Base-by-base conservation (phyloP, 35 echinoderm and acorn worm species). In the Ptychodera flava region DNA sequence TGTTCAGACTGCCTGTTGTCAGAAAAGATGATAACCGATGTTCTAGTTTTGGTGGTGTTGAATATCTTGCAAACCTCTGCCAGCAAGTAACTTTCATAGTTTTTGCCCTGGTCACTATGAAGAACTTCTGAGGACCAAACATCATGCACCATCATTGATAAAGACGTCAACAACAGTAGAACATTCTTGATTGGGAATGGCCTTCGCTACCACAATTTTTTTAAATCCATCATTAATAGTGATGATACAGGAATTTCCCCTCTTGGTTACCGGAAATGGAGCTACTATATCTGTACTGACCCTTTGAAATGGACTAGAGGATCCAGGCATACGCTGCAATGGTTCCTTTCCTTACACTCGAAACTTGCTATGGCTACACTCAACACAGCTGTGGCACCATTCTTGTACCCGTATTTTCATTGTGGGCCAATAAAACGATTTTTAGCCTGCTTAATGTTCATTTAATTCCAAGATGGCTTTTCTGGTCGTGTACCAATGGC, bases 71-170 rank as follows among this genome's bases (percentile, higher is more conserved):
- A 90, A 37, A 90, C 76, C 30, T 90, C 88, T 0, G 36, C 0
- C 77, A 90, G 35, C 0, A 90, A 81, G 16, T 29, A 38, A 1
- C 81, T 33, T 77, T 90, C 88, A 35, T 84, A 90, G 35, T 90
- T 90, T 28, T 75, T 37, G 31, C 88, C 88, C 80, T 90, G 88
- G 31, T 90, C 88, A 31, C 38, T 78, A 31, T 90, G 88, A 77
- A 90, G 22, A 30, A 84, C 37, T 33, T 35, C 37, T 31, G 88
- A 82, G n/a, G 85, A 52, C 15, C 88, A 81, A 36, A 78, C 77
- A 15, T 76, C 38, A 78, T 76, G 82, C 30, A 90, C 88, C 77
- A 90, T 77, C n/a, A 77, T 77, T n/a, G 15, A 15, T 15, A 77
- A 77, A n/a, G n/a, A n/a, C 75, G 15, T n/a, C n/a, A 15, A n/a